These are phyloP conservation scores for Carapus acus DNA, from an alignment of 2,797 vertebrate genomes.

Conservation along the genomic window DNA sequence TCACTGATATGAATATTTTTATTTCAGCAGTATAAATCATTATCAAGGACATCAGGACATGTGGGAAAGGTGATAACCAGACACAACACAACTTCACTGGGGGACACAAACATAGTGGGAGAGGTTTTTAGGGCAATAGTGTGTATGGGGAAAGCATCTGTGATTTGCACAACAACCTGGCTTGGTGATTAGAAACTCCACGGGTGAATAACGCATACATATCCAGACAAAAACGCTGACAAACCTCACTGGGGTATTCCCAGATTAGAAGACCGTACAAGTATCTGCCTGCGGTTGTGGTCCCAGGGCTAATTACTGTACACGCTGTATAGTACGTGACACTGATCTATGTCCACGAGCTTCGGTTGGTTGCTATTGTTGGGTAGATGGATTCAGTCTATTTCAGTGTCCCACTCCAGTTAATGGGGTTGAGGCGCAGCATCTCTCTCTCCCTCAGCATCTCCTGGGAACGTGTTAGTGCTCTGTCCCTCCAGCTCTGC, in stretches of 20 bases:
- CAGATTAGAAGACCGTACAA: not conserved
- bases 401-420: slow-evolving; percentile 75
- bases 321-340: slow-evolving; percentile 5
- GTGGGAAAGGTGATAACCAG: not conserved
- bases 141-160: not conserved
- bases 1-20: not conserved
- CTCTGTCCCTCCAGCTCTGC: slow-evolving; percentile 68
- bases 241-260: not conserved
- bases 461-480: slow-evolving; percentile 68
- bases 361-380: slow-evolving; percentile 3
- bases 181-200: not conserved
- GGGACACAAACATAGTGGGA: not conserved
- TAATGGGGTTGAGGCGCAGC: slow-evolving; percentile 71
- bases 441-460: slow-evolving; percentile 64
- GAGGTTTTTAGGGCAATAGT: too few species aligned
- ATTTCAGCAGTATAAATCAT: slow-evolving; percentile 8
- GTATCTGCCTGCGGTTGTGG: not conserved
- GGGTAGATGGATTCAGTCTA: slow-evolving; percentile 36
- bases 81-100: not conserved
- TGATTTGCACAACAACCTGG: not conserved
- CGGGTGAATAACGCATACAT: not conserved
- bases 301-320: not conserved
- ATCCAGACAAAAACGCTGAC: not conserved
- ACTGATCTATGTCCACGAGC: not conserved
- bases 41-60: not conserved